Conservation (phyloP, 2,888 invertebrate species). For the Amblyjoppa proteus region DNA sequence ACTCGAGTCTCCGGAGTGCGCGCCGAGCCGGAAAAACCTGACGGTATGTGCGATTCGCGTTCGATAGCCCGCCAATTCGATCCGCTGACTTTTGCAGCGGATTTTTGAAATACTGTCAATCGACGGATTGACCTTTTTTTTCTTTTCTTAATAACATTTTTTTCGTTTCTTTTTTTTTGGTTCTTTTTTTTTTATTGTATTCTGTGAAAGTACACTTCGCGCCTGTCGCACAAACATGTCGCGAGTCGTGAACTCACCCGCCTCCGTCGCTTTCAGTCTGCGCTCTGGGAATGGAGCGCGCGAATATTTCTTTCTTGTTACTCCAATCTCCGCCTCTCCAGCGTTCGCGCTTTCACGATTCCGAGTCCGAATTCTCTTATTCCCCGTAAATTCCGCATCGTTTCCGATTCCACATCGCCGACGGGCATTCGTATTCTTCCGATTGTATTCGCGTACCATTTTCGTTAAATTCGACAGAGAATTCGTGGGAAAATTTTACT, state of each 20-base stretch:
- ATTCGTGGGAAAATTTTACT: neutral
- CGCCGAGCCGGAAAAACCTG: neutral
- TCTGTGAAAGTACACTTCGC: neutral
- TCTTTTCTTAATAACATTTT: neutral
- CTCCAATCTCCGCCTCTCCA: neutral
- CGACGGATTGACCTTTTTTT: neutral
- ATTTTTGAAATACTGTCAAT: neutral
- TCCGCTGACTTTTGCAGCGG: neutral
- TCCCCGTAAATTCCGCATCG: neutral
- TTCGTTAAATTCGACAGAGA: conserved; percentile 8
- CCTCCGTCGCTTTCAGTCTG: neutral
- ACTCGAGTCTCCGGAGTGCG: neutral
- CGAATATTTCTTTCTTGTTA: conserved; percentile 9
- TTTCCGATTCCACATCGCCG: neutral
- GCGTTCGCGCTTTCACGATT: neutral
- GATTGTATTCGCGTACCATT: conserved; percentile 4
- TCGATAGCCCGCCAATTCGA: neutral
- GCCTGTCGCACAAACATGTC: neutral
- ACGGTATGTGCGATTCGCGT: neutral
- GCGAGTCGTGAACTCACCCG: neutral
- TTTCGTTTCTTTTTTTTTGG: neutral
- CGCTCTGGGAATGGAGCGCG: neutral
- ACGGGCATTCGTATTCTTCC: neutral
- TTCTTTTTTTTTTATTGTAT: neutral
- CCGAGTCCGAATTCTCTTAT: conserved; percentile 10